These are phyloP conservation scores for Pammene fasciana DNA, from an alignment of 2,888 invertebrate genomes.

Conservation along the genomic window DNA sequence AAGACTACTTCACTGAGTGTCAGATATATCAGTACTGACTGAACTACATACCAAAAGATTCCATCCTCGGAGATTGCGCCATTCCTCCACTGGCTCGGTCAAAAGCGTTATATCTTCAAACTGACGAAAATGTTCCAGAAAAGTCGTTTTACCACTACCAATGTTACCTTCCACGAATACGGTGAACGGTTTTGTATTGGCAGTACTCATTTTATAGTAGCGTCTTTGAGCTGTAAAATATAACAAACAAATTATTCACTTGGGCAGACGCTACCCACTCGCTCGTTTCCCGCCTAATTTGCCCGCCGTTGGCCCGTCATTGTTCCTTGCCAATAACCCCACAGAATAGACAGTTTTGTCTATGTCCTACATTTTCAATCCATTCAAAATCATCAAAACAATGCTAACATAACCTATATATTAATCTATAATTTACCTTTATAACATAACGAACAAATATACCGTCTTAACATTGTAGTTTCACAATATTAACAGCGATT, in stretches of 20 bases:
- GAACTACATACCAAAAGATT: conserved; percentile 86
- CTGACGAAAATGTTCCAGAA: conserved; percentile 90
- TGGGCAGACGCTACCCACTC: conserved; percentile 8
- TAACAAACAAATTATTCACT: conserved; percentile 35
- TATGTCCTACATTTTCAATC: conserved; percentile 41
- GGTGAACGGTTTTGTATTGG: conserved; percentile 86
- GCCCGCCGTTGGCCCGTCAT: conserved; percentile 46
- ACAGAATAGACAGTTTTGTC: conserved; percentile 36
- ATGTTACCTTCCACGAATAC: conserved; percentile 95
- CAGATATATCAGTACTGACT: not conserved
- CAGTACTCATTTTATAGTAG: conserved; percentile 62
- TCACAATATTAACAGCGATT: conserved; percentile 18
- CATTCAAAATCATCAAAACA: conserved; percentile 59
- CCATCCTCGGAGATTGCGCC: conserved; percentile 91
- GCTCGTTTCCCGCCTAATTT: conserved; percentile 64
- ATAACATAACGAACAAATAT: conserved; percentile 44
- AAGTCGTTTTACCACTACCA: conserved; percentile 95
- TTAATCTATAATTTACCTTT: conserved; percentile 63
- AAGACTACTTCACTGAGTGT: not conserved
- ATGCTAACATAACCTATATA: conserved; percentile 59
- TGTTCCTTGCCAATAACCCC: conserved; percentile 17
- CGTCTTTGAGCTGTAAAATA: conserved; percentile 51
- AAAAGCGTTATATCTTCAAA: conserved; percentile 86
- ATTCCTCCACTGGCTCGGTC: conserved; percentile 92
- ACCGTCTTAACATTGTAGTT: conserved; percentile 50